These are phyloP conservation scores for Psittacula cyanocephala DNA, from an alignment of 2,113 vertebrate genomes.

Conservation along the genomic window DNA sequence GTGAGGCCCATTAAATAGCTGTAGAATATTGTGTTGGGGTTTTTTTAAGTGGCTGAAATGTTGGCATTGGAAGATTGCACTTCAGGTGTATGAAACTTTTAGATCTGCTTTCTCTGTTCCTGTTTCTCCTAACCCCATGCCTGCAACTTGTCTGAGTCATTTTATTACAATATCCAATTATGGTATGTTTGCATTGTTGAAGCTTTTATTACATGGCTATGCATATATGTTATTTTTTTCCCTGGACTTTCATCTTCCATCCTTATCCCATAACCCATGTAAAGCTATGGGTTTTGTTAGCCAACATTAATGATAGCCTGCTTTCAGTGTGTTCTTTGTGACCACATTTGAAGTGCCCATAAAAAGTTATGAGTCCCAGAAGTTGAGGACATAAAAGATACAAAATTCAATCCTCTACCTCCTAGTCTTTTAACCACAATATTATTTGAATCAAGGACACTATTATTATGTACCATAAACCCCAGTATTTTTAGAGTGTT, in stretches of 20 bases:
- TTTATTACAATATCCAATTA: neutral
- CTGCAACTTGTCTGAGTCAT: neutral
- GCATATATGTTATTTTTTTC: neutral
- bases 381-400: slow-evolving; percentile 37
- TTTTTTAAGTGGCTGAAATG: neutral
- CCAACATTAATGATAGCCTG: neutral
- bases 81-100: neutral
- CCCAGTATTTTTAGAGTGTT: neutral
- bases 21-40: neutral
- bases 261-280: neutral
- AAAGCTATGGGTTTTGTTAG: neutral
- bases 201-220: neutral
- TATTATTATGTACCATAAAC: neutral
- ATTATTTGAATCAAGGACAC: slow-evolving; percentile 22
- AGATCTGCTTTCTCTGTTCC: neutral
- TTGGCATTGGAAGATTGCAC: neutral
- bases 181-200: neutral
- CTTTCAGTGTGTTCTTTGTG: slow-evolving; percentile 42
- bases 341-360: neutral
- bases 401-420: slow-evolving; percentile 27
- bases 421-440: slow-evolving; percentile 6
- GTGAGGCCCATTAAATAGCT: neutral
- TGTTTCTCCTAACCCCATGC: neutral
- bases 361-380: slow-evolving; percentile 36
- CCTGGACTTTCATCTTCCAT: neutral